Evolutionary conservation across 2,888 invertebrate species (phyloP).

Genomic region (Polymixis lichenea): DNA sequence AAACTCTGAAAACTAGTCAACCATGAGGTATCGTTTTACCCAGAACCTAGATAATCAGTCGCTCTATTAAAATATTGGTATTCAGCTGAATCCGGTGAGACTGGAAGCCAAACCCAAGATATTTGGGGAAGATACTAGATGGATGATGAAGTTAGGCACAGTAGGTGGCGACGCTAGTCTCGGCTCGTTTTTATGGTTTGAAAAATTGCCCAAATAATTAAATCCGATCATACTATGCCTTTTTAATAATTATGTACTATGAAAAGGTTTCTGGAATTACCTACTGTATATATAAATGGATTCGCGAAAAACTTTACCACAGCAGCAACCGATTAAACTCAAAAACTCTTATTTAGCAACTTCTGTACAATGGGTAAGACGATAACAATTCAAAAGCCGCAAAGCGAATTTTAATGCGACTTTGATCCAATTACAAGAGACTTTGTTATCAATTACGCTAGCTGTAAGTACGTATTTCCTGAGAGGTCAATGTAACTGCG

Average conservation of each 20-base stretch:
- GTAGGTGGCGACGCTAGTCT: background rate
- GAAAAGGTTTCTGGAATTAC: background rate
- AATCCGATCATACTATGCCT: no score
- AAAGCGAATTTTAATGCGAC: conserved; percentile 57
- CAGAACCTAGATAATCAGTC: no score
- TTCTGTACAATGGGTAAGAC: conserved; percentile 33
- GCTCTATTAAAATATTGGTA: no score
- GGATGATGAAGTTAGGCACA: background rate
- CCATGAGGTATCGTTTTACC: no score
- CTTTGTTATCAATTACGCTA: conserved; percentile 31
- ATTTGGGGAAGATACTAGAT: background rate
- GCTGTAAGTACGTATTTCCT: background rate
- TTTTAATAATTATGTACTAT: no score
- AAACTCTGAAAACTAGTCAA: no score
- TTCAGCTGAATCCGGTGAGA: no score
- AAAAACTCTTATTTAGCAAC: conserved; percentile 39
- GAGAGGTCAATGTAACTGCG: background rate
- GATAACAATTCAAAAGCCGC: conserved; percentile 44
- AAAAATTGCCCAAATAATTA: background rate
- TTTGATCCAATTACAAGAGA: conserved; percentile 48
- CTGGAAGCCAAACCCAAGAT: no score
- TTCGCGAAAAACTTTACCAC: background rate
- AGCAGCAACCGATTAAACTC: background rate
- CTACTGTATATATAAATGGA: background rate
- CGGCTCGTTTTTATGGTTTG: background rate